Evolutionary conservation across 2,113 vertebrate species (phyloP), one percentile per base, ranked within the genome.

Genomic region (Donacobius atricapilla): DNA sequence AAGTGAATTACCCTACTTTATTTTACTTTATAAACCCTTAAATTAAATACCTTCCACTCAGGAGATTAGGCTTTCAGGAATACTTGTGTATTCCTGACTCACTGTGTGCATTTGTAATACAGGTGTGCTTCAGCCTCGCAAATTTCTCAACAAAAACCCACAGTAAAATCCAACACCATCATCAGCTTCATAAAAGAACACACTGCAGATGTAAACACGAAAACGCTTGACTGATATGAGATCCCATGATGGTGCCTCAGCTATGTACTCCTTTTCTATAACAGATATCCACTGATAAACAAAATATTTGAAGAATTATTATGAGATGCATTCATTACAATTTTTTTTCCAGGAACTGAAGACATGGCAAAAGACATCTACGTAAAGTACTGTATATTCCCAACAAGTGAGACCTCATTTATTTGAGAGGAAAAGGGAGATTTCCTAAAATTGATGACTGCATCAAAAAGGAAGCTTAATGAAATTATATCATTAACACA

Each of bases 21-120:
- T 33, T 72, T 77, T 58, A n/a, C 53, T 45, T 47, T 15, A 53
- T 28, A 70, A 91, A 45, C 4, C 40, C 11, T 53, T 48, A 69
- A n/a, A 68, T 5, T 15, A 87, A 80, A 48, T 24, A 63, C 7
- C 7, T 37, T 83, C 30, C 0, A 0, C 35, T 90, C 56, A 42
- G 18, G 39, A 53, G 31, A 82, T 33, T 0, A 84, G 24, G 33
- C 15, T 69, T 69, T 73, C 51, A 69, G 25, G 14, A 78, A 61
- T 17, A 48, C 6, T 50, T 42, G 28, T 53, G 7, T 23, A 86
- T 50, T 44, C 16, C 47, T 54, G 42, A 58, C 16, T 77, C 35
- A 33, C 25, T 0, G 0, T 13, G 5, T 2, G 0, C 17, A 6
- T 54, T 27, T 40, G 20, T 30, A 30, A 65, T 5, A 66, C 3